phyloP scores from a whole-genome alignment of 2,888 invertebrate genomes.

The Drosophila quinaria region DNA sequence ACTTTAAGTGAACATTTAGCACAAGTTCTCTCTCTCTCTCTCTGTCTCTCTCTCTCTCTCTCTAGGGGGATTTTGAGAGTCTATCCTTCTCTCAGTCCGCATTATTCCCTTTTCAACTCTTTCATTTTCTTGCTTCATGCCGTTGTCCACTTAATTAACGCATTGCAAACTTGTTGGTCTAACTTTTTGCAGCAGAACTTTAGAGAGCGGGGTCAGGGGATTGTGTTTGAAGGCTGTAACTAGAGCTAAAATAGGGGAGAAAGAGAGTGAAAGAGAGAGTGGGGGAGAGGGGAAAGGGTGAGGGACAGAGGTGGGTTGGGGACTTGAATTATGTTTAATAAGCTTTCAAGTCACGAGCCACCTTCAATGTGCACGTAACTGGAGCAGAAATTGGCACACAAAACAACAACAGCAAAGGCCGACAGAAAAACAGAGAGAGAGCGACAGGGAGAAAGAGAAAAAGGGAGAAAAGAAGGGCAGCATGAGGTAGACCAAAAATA shows the following conservation, averaged over 20 bases:
- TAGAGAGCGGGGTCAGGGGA: not conserved
- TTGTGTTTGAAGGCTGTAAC: not conserved
- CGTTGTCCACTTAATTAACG: constrained; percentile 62
- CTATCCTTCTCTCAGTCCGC: not conserved
- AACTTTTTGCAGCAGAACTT: constrained; percentile 21
- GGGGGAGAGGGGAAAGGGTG: not conserved
- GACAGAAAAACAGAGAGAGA: too few species aligned
- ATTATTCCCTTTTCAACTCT: not conserved
- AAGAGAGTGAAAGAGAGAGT: not conserved
- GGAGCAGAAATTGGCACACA: constrained; percentile 69
- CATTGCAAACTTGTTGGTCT: constrained; percentile 47
- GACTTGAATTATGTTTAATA: constrained; percentile 67
- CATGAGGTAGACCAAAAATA: constrained; percentile 2
- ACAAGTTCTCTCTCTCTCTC: too few species aligned
- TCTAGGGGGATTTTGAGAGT: not conserved
- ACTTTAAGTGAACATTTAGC: constrained; percentile 8
- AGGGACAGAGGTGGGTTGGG: constrained; percentile 4
- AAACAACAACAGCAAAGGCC: constrained; percentile 11
- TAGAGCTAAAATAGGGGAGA: not conserved
- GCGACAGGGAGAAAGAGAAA: not conserved
- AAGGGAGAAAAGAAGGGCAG: not conserved
- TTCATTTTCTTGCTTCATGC: not conserved
- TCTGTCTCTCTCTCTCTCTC: not conserved
- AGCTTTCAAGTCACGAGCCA: constrained; percentile 49
- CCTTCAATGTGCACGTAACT: constrained; percentile 60